A percentile compares a stretch with the other conserved stretches of the same genome.
These are phyloP conservation scores for Brachionus calyciflorus DNA, from an alignment of 1,140 invertebrate genomes.

Conservation along the genomic window DNA sequence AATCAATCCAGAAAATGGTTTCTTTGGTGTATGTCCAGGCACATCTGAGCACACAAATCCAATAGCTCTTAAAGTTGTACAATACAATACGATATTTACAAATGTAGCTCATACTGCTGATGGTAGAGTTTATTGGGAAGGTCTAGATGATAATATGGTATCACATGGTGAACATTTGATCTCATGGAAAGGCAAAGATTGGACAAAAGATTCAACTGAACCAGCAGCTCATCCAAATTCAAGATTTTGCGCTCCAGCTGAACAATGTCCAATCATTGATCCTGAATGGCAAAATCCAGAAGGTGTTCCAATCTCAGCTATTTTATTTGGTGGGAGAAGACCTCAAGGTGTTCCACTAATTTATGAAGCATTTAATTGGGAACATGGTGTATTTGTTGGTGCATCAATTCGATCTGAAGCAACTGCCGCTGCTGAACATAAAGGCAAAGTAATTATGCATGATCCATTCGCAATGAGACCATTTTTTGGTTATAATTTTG, in stretches of 20 bases:
- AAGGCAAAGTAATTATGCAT: constrained; percentile 91
- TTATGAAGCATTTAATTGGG: constrained; percentile 86
- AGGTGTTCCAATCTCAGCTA: constrained; percentile 84
- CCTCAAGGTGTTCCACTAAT: constrained; percentile 87
- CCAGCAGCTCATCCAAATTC: constrained; percentile 65
- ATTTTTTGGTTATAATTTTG: constrained; percentile 99
- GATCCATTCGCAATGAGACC: constrained; percentile 99
- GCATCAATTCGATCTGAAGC: constrained; percentile 93
- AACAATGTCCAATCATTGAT: constrained; percentile 91
- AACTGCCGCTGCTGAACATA: constrained; percentile 94
- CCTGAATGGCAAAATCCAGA: constrained; percentile 70
- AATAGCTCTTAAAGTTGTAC: constrained; percentile 90
- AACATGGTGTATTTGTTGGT: constrained; percentile 92
- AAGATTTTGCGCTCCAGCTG: constrained; percentile 88
- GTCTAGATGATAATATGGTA: constrained; percentile 77
- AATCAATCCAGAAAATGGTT: constrained; percentile 98
- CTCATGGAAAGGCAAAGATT: constrained; percentile 56
- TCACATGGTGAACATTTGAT: constrained; percentile 48
- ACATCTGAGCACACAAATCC: constrained; percentile 89
- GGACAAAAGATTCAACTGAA: constrained; percentile 50
- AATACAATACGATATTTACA: constrained; percentile 91
- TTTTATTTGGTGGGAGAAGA: constrained; percentile 89
- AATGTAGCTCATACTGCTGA: constrained; percentile 95
- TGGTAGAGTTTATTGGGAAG: constrained; percentile 84
- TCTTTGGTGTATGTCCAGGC: constrained; percentile 97